A percentile compares a stretch with the other conserved stretches of the same genome.
phyloP scores from a whole-genome alignment of 2,888 invertebrate species.

The Agrotis exclamationis region DNA sequence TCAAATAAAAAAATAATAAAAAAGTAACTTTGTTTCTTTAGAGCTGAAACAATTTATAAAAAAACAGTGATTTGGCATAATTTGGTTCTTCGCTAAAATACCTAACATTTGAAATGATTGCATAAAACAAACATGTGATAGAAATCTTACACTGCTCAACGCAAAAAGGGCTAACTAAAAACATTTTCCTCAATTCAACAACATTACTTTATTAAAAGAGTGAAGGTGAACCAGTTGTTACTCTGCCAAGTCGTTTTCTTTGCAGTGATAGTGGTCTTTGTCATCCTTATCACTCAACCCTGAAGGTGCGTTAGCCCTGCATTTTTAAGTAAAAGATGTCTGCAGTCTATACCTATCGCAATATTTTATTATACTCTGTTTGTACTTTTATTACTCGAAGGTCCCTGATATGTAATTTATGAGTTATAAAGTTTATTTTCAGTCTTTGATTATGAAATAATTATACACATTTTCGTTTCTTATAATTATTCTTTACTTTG shows the following conservation, averaged over 20 bases:
- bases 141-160: not conserved
- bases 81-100: too few species aligned
- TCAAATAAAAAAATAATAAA: too few species aligned
- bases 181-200: not conserved
- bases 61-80: too few species aligned
- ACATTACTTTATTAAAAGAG: conserved; percentile 57
- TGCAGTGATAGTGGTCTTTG: conserved; percentile 77
- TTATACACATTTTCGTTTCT: conserved; percentile 15
- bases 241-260: conserved; percentile 69
- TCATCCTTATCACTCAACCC: conserved; percentile 81
- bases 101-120: too few species aligned
- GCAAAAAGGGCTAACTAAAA: not conserved
- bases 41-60: too few species aligned
- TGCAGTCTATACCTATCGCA: conserved; percentile 53
- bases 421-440: conserved; percentile 35
- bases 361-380: conserved; percentile 62
- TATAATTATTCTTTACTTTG: not conserved
- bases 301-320: conserved; percentile 85
- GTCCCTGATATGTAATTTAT: conserved; percentile 51
- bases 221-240: conserved; percentile 68
- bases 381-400: conserved; percentile 52
- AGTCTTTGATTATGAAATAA: conserved; percentile 24
- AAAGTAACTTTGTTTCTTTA: too few species aligned
- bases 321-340: conserved; percentile 77
- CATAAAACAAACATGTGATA: too few species aligned